phyloP scores from a whole-genome alignment of 30 jellyfish, hydroid and myxozoan genomes.

The Mastigias papua region DNA sequence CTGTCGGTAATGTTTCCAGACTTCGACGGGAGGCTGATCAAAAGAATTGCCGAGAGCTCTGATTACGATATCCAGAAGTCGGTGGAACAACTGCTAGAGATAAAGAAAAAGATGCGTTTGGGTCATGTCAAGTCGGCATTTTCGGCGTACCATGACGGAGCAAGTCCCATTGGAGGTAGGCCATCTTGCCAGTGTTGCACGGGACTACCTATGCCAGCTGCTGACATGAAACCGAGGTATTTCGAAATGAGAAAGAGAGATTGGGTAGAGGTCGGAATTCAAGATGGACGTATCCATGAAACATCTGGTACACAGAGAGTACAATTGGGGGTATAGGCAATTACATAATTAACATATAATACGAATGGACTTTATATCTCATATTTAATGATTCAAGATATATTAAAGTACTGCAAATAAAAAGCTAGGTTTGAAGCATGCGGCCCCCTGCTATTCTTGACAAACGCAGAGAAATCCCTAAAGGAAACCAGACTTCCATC shows the following conservation, averaged over 20 bases:
- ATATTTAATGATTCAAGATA: too few species aligned
- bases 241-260: conserved; percentile 4
- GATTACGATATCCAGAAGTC: conserved; percentile 78
- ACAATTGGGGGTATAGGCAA: not conserved
- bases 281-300: not conserved
- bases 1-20: conserved; percentile 94
- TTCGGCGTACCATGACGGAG: conserved; percentile 7
- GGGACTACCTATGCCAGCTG: not conserved
- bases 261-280: not conserved
- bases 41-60: conserved; percentile 45
- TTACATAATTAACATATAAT: not conserved
- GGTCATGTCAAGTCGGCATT: conserved; percentile 48
- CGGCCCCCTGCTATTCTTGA: too few species aligned
- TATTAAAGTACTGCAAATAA: too few species aligned
- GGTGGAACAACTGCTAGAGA: conserved; percentile 74
- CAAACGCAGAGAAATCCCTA: too few species aligned
- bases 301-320: not conserved
- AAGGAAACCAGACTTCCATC: too few species aligned
- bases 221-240: not conserved
- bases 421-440: too few species aligned
- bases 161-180: not conserved
- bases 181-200: conserved; percentile 56
- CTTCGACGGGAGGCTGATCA: conserved; percentile 54
- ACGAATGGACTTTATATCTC: not conserved
- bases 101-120: conserved; percentile 41